Base-by-base conservation (phyloP, 2,888 invertebrate species). In the Strigamia transsilvanica region DNA sequence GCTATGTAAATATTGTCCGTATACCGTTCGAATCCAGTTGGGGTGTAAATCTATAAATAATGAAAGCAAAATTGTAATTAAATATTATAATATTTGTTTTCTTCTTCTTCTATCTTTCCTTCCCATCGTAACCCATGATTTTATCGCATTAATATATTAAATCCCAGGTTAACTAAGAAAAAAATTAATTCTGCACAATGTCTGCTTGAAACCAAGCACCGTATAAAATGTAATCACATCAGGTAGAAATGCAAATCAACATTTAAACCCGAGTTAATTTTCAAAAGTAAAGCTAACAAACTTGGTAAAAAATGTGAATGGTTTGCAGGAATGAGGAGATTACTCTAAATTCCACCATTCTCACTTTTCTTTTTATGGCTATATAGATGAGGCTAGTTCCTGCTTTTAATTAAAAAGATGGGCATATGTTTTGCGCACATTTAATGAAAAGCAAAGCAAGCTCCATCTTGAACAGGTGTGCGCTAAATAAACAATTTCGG, bases 21-120 rank as follows among this genome's bases (percentile, higher is more conserved):
- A 85, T 91, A 91, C 85, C 91, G 91, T 86, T 92, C 91, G 85
- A 92, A 92, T 2, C 91, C 91, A 0, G 91, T 92, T n/a, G 91
- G 91, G 51, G 91, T 90, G 88, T 92, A 91, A 0, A 90, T 90
- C 91, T 91, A 90, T 23, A 73, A 73, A 41, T 42, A 41, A 27
- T 38, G 4, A 38, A 9, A 6, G 0, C 18, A 77, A 38, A 23
- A 77, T 32, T 7, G 7, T n/a, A 10, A 10, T 77, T n/a, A 13
- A 77, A 27, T n/a, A 77, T n/a, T 23, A 77, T 23, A 27, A 23
- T 1, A 66, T 15, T 66, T n/a, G 27, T 13, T n/a, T n/a, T n/a
- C n/a, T n/a, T n/a, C n/a, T n/a, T n/a, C n/a, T n/a, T n/a, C n/a
- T n/a, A n/a, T n/a, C n/a, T 10, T 7, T 46, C 12, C 3, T 15